Conservation (phyloP, 30 jellyfish, hydroid and myxozoan genomes). For the Hydra vulgaris region DNA sequence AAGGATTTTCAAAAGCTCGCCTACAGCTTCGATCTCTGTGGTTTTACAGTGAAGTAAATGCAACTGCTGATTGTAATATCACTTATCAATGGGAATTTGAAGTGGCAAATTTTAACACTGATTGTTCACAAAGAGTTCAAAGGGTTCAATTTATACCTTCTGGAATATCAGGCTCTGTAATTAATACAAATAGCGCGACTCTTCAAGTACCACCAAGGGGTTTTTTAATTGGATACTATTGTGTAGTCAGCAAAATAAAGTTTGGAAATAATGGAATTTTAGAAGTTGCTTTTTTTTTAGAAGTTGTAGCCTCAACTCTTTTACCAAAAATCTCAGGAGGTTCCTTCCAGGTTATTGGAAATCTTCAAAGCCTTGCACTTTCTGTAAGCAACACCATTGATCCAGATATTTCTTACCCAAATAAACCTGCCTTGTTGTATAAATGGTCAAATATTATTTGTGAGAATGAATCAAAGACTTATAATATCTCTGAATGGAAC, state of each 20-base stretch:
- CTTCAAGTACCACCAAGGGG: conserved; percentile 66
- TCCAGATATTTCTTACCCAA: conserved; percentile 27
- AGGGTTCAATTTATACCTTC: neutral
- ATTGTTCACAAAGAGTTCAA: conserved; percentile 19
- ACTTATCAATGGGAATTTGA: conserved; percentile 38
- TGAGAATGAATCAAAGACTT: neutral
- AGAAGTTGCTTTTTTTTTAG: neutral
- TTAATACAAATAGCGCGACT: conserved; percentile 24
- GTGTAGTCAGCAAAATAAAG: conserved; percentile 37
- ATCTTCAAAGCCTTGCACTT: conserved; percentile 30
- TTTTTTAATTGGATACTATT: conserved; percentile 49
- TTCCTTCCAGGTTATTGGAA: conserved; percentile 31
- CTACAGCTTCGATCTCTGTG: conserved; percentile 39
- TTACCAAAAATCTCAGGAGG: conserved; percentile 81
- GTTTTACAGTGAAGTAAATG: conserved; percentile 59
- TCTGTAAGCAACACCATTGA: conserved; percentile 49
- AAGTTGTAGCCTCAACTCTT: conserved; percentile 46
- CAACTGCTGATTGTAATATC: conserved; percentile 38
- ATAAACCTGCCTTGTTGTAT: conserved; percentile 1
- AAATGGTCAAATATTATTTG: neutral
- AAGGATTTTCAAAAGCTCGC: conserved; percentile 35
- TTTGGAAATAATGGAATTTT: conserved; percentile 34
- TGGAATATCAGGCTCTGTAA: neutral
- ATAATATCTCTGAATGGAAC: conserved; percentile 12
- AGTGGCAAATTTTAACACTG: conserved; percentile 24